phyloP scores from a whole-genome alignment of 1,140 invertebrate species.

The Glossosoma conforme region DNA sequence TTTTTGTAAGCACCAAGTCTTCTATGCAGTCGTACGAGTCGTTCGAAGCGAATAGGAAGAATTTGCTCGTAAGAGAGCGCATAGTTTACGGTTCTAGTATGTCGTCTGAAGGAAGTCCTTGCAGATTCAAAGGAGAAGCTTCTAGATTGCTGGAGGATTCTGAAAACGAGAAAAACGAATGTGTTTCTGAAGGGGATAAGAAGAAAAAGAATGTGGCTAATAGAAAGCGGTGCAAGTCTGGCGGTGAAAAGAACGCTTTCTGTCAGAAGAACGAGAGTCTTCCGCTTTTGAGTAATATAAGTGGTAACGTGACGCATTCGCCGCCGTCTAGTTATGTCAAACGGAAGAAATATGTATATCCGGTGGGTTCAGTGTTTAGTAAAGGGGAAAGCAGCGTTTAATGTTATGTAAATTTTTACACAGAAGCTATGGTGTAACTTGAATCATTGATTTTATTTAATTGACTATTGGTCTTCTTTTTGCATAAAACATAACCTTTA shows the following conservation, averaged over 20 bases:
- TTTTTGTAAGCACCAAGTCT: constrained; percentile 31
- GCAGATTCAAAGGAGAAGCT: constrained; percentile 33
- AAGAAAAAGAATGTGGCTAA: constrained; percentile 39
- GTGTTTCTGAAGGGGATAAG: constrained; percentile 31
- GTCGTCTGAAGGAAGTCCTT: constrained; percentile 40
- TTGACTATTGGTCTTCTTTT: neutral
- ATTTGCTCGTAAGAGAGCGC: constrained; percentile 21
- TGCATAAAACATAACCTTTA: no score
- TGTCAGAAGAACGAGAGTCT: constrained; percentile 49
- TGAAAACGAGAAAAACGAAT: constrained; percentile 38
- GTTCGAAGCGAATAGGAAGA: constrained; percentile 19
- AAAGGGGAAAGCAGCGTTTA: constrained; percentile 55
- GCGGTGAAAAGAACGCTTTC: constrained; percentile 41
- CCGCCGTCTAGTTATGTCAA: constrained; percentile 54
- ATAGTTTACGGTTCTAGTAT: constrained; percentile 25
- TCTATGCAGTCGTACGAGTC: constrained; percentile 35
- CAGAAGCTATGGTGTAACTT: neutral
- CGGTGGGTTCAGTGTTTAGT: constrained; percentile 45
- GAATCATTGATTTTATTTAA: neutral
- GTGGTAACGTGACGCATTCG: constrained; percentile 42
- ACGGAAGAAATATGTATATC: constrained; percentile 58
- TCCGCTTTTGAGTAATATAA: constrained; percentile 50
- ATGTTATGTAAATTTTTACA: neutral
- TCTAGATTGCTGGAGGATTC: constrained; percentile 34
- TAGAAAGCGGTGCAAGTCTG: constrained; percentile 46